Evolutionary conservation across 2,113 vertebrate genomes (phyloP), one percentile per base, ranked within the genome.

Genomic region (Catharus fuscescens): DNA sequence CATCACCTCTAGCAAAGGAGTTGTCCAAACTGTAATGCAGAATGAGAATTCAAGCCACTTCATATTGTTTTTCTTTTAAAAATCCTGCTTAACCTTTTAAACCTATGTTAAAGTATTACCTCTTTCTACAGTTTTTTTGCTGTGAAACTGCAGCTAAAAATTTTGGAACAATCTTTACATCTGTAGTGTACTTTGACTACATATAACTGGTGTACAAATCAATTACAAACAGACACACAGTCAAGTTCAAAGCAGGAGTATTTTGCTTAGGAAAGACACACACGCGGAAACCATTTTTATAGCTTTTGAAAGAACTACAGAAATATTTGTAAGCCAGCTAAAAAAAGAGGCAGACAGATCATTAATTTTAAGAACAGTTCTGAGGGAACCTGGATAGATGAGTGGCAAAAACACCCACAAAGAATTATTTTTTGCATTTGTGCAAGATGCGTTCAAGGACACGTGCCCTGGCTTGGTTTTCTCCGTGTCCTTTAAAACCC

Each of bases 1-100:
- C 44, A 80, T 70, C 32, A 40, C 14, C 93, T 95, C 95, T 74
- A 92, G 96, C 96, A 97, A 96, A 97, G 96, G 93, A 96, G 40
- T 95, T 97, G 95, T 96, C 95, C 95, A 97, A 96, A 95, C 36
- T 60, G 90, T 95, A 96, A 96, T 3, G 20, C 82, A 93, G 71
- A 88, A 74, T 36, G 8, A 91, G 25, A 92, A 79, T 59, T 80
- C 29, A 88, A 87, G 34, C 11, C 0, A 2, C 2, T 74, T 86
- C 54, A 20, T 34, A 64, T 9, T 52, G 67, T 6, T 82, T 85
- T 70, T 79, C 61, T 53, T 60, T 24, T 44, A 42, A 82, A 73
- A 42, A 73, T 10, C 10, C 45, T 53, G 8, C 31, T 84, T 52
- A 45, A 45, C 5, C 14, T 86, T 80, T 57, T 6, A 31, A 72